Base-by-base conservation (phyloP, 2,888 invertebrate genomes). In the Cephus spinipes region DNA sequence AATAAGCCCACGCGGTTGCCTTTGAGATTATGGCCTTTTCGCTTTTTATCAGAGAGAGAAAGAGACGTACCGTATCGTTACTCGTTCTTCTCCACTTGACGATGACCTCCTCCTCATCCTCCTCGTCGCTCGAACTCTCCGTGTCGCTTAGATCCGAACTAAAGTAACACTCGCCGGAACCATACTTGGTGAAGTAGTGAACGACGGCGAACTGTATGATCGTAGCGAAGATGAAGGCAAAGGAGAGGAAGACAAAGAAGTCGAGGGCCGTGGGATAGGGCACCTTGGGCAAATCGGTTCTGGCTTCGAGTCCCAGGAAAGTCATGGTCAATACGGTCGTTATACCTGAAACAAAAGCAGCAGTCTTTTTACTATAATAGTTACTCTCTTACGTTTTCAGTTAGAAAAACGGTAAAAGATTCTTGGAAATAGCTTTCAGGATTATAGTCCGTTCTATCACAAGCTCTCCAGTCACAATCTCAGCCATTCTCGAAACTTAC, bases 291-390 rank as follows among this genome's bases (percentile, higher is more conserved):
- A 97, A 92, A 91, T 97, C 96, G 9, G 95, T 96, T 80, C 96
- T 93, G 1, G 96, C 96, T 89, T 96, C 96, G 82, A 96, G 92
- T 11, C 96, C 96, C 79, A 97, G 92, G 87, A 97, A 96, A 0
- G 96, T 96, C 96, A 97, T 96, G 12, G 96, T 97, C 77, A 97
- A 92, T 11, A 97, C 96, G 0, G 96, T 97, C 73, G 96, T 97
- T 77, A 97, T 96, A 75, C 97, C 95, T 95, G 88, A 2, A 89
- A 87, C 82, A 79, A 84, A 81, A 40, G 36, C 36, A 36, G 0
- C 36, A 36, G 12, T 4, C 36, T 12, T 12, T 36, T 12, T 36
- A 36, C 36, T 36, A 12, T 12, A 35, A 35, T 3, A 4, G 12
- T 12, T 36, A 12, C 0, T 1, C 12, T 12, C 12, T 36, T 36